phyloP scores from a whole-genome alignment of 1,140 invertebrate species.

The Drosophila elegans region DNA sequence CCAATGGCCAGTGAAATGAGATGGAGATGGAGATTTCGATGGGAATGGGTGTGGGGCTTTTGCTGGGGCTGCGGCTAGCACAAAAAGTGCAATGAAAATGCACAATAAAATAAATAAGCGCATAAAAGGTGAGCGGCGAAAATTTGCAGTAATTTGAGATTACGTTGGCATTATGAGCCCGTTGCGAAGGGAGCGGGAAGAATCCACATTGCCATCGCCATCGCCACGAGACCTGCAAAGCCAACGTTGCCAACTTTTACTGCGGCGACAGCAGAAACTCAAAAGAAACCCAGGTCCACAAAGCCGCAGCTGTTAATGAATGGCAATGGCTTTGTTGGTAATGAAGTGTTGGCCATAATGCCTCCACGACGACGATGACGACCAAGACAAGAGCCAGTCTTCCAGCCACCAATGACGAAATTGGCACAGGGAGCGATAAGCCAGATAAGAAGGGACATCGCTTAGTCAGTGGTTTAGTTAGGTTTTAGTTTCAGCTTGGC shows the following conservation, averaged over 20 bases:
- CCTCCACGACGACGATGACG: constrained; percentile 35
- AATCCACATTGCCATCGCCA: not conserved
- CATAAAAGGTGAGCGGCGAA: constrained; percentile 67
- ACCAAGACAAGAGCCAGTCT: constrained; percentile 33
- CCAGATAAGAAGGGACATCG: constrained; percentile 51
- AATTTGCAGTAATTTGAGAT: constrained; percentile 82
- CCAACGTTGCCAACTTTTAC: constrained; percentile 62
- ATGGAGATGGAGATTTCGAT: constrained; percentile 8
- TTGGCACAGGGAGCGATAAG: constrained; percentile 68
- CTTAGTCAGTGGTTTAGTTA: constrained; percentile 39
- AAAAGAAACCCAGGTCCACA: constrained; percentile 48
- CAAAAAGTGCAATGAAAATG: constrained; percentile 59
- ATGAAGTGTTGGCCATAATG: constrained; percentile 82
- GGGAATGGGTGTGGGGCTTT: constrained; percentile 6
- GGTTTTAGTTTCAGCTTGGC: constrained; percentile 13
- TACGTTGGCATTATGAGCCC: constrained; percentile 66
- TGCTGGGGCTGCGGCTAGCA: not conserved
- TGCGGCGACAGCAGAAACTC: constrained; percentile 63
- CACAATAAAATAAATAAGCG: constrained; percentile 66
- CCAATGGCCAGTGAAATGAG: constrained; percentile 13
- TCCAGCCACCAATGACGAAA: constrained; percentile 39
- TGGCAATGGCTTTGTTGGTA: constrained; percentile 77
- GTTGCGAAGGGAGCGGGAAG: constrained; percentile 14
- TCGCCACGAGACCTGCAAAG: constrained; percentile 29
- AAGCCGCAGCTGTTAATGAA: constrained; percentile 77